Evolutionary conservation across 2,797 vertebrate genomes (phyloP).

Genomic region (Jordanella pulchra): DNA sequence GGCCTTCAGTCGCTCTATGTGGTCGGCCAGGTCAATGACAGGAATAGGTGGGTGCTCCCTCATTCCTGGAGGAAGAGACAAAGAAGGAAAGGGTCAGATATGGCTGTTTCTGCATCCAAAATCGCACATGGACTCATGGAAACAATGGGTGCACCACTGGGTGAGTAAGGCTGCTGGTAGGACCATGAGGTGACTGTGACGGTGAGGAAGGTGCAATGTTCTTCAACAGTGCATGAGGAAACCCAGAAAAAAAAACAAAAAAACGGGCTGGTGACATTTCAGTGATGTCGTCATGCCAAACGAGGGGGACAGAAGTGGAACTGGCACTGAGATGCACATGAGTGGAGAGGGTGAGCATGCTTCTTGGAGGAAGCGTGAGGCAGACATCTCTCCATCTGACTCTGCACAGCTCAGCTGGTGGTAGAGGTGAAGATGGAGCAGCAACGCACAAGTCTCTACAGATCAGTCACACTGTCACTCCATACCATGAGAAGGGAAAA

Average conservation of each 20-base stretch:
- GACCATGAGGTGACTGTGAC: conserved; percentile 74
- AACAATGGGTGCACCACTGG: conserved; percentile 61
- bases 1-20: conserved; percentile 93
- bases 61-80: conserved; percentile 82
- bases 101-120: conserved; percentile 19
- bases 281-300: conserved; percentile 75
- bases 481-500: conserved; percentile 35
- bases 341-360: conserved; percentile 74
- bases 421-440: conserved; percentile 58
- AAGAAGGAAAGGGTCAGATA: conserved; percentile 38
- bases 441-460: conserved; percentile 64
- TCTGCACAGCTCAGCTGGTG: conserved; percentile 49
- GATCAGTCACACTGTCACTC: conserved; percentile 75
- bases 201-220: conserved; percentile 65
- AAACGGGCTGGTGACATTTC: conserved; percentile 65
- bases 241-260: conserved; percentile 24
- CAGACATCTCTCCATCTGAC: conserved; percentile 68
- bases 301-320: conserved; percentile 67
- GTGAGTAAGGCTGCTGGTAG: conserved; percentile 70
- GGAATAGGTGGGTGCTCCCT: conserved; percentile 89
- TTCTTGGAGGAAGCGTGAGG: conserved; percentile 65
- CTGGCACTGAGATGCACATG: conserved; percentile 67
- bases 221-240: conserved; percentile 71
- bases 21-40: conserved; percentile 86
- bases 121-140: conserved; percentile 30